phyloP scores from a whole-genome alignment of 2,113 vertebrate species.

The Fregetta grallaria region DNA sequence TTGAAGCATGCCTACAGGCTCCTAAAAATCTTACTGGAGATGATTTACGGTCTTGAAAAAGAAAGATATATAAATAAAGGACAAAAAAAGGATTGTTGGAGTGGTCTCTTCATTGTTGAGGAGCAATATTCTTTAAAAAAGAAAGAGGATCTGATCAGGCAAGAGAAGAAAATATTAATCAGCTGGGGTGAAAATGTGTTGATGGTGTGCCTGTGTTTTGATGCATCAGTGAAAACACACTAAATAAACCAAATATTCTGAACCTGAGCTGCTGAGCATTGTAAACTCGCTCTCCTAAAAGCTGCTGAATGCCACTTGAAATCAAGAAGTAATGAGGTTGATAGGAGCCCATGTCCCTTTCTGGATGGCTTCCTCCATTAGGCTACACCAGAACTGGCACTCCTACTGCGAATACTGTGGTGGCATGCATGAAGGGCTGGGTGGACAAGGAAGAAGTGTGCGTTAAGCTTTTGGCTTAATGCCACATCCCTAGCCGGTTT shows the following conservation, averaged over 20 bases:
- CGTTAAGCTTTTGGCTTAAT: neutral
- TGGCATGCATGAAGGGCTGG: neutral
- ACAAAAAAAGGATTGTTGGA: neutral
- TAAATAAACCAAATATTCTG: neutral
- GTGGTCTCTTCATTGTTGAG: neutral
- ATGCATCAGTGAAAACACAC: neutral
- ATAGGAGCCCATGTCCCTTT: neutral
- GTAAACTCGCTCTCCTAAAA: neutral
- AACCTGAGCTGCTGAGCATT: neutral
- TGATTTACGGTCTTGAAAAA: neutral
- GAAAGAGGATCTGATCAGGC: neutral
- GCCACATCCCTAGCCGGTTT: neutral
- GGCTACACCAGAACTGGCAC: neutral
- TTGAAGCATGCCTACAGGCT: neutral
- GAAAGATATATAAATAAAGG: neutral
- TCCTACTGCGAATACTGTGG: rapidly evolving
- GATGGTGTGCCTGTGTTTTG: neutral
- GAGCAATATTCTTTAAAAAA: neutral
- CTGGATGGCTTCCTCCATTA: neutral
- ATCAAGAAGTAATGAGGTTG: neutral
- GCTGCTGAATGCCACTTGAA: neutral
- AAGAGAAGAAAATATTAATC: neutral
- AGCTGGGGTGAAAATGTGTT: neutral
- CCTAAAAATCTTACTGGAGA: neutral
- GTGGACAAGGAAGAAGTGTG: neutral